phyloP scores from a whole-genome alignment of 2,797 vertebrate species.

The Protonibea diacanthus region DNA sequence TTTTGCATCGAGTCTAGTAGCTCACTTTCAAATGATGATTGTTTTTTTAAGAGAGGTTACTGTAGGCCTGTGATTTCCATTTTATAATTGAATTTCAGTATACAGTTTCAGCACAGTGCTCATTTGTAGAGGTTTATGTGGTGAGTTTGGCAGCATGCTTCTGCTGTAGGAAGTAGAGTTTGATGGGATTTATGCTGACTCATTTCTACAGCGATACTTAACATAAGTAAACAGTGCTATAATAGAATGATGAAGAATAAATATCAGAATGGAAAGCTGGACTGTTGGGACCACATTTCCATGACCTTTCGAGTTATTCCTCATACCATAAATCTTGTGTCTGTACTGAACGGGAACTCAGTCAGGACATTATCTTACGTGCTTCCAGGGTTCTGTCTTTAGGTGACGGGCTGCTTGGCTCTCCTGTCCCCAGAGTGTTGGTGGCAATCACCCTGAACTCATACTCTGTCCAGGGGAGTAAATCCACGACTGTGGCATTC shows the following conservation, averaged over 20 bases:
- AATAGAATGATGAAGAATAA: constrained; percentile 61
- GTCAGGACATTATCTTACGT: constrained; percentile 79
- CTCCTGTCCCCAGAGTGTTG: constrained; percentile 94
- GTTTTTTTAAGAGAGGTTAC: constrained; percentile 65
- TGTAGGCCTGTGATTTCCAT: constrained; percentile 75
- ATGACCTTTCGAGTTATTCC: constrained; percentile 46
- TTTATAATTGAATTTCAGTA: constrained; percentile 77
- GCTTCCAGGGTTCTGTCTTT: constrained; percentile 90
- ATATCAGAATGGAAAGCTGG: constrained; percentile 65
- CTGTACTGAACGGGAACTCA: not conserved
- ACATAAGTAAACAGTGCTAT: constrained; percentile 64
- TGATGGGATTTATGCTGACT: constrained; percentile 74
- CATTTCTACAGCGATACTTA: constrained; percentile 59
- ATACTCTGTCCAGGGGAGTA: constrained; percentile 96
- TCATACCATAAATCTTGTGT: constrained; percentile 1
- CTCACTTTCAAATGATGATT: constrained; percentile 55
- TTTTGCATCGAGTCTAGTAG: constrained; percentile 32
- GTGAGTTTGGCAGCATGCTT: constrained; percentile 61
- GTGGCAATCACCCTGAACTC: constrained; percentile 96
- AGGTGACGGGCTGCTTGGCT: constrained; percentile 92
- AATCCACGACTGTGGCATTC: constrained; percentile 88
- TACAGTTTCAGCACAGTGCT: constrained; percentile 76
- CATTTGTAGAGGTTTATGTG: constrained; percentile 77
- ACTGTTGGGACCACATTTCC: constrained; percentile 39
- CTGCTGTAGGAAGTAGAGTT: constrained; percentile 55